phyloP scores from a whole-genome alignment of 2,888 invertebrate species.

The Chironomus tentans region DNA sequence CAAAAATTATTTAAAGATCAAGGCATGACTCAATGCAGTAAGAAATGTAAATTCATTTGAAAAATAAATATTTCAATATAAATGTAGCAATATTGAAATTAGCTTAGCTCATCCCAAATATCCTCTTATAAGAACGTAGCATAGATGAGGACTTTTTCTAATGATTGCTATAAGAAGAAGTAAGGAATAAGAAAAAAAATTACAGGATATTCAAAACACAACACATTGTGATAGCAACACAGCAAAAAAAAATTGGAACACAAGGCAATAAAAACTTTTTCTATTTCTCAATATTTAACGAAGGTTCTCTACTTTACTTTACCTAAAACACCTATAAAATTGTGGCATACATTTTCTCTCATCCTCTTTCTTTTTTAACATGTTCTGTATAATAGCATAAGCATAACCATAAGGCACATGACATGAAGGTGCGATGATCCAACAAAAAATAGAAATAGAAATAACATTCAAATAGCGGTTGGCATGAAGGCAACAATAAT shows the following conservation, averaged over 20 bases:
- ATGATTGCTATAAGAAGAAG: neutral
- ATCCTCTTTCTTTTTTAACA: neutral
- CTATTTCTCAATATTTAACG: constrained; percentile 10
- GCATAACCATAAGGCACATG: constrained; percentile 5
- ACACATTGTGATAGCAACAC: neutral
- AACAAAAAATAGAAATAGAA: neutral
- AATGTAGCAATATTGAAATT: neutral
- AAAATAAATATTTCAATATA: neutral
- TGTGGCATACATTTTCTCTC: neutral
- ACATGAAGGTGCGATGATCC: constrained; percentile 22
- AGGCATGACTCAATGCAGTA: too few species aligned
- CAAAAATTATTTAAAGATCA: too few species aligned
- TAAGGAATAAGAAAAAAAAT: neutral
- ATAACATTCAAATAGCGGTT: neutral
- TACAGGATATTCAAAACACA: neutral
- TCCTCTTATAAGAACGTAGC: too few species aligned
- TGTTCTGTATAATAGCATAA: neutral
- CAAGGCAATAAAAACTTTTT: constrained; percentile 9
- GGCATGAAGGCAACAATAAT: neutral
- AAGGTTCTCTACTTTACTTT: neutral
- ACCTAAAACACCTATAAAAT: neutral
- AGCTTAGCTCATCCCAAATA: neutral
- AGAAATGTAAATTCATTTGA: neutral
- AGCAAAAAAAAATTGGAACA: neutral
- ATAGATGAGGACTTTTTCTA: neutral